Conservation (phyloP, 2,888 invertebrate species). For the Phyllotreta cruciferae region DNA sequence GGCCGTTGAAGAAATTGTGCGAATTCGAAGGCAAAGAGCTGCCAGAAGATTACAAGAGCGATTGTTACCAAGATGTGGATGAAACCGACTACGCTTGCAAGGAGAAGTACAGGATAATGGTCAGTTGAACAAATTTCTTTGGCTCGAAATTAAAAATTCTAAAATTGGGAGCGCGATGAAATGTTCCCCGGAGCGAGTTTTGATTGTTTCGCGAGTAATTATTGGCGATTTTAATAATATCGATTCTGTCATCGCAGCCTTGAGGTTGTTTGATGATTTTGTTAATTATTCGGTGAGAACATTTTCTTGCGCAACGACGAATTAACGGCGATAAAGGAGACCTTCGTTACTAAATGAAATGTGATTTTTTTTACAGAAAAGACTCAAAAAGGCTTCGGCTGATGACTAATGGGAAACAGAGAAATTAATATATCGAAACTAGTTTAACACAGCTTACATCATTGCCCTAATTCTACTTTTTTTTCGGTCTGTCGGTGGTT, state of each 20-base stretch:
- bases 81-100: conserved; percentile 82
- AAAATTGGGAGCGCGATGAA: not conserved
- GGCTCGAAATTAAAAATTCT: no score
- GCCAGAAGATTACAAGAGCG: conserved; percentile 77
- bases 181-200: not conserved
- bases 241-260: not conserved
- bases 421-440: conserved; percentile 37
- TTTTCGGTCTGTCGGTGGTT: conserved; percentile 13
- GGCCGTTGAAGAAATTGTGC: conserved; percentile 74
- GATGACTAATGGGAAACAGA: conserved; percentile 48
- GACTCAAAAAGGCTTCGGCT: conserved; percentile 57
- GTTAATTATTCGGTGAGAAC: not conserved
- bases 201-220: not conserved
- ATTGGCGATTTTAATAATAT: not conserved
- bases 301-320: conserved; percentile 13
- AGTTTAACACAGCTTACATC: conserved; percentile 39
- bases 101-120: conserved; percentile 82
- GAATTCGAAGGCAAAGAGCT: conserved; percentile 75
- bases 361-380: conserved; percentile 57
- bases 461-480: conserved; percentile 37
- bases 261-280: not conserved
- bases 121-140: conserved; percentile 56
- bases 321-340: conserved; percentile 8
- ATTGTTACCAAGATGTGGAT: conserved; percentile 81
- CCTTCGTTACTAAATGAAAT: conserved; percentile 22